Conservation (phyloP, 2,888 invertebrate species). For the Coecobrya sp. region DNA sequence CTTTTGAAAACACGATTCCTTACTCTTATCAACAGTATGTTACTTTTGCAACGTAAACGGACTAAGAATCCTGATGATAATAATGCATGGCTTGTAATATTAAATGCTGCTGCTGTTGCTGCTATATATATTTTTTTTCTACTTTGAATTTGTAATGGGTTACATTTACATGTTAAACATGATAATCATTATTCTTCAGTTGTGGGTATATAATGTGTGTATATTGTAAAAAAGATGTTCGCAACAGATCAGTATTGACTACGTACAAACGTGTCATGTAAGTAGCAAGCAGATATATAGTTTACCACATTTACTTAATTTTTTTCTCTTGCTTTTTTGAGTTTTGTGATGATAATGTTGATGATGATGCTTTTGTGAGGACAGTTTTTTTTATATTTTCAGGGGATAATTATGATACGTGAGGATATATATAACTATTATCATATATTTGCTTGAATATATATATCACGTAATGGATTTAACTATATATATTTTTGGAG, state of each 20-base stretch:
- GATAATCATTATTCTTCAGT: slow-evolving; percentile 20
- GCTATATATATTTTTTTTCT: slow-evolving; percentile 44
- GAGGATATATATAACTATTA: neutral
- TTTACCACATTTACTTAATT: neutral
- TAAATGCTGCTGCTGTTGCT: neutral
- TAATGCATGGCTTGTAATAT: too few species aligned
- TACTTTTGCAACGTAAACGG: slow-evolving; percentile 5
- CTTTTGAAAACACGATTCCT: slow-evolving; percentile 14
- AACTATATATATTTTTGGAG: too few species aligned
- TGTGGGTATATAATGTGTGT: too few species aligned
- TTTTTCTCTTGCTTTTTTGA: neutral
- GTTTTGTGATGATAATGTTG: neutral
- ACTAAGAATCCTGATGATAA: neutral
- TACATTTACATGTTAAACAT: slow-evolving; percentile 65
- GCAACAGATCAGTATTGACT: slow-evolving; percentile 28
- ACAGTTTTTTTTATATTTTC: slow-evolving; percentile 46
- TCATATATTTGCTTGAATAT: neutral
- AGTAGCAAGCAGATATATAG: neutral
- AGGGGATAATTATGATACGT: slow-evolving; percentile 9
- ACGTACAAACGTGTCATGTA: neutral
- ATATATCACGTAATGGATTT: too few species aligned
- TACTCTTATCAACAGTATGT: slow-evolving; percentile 2
- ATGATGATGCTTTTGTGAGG: slow-evolving; percentile 35
- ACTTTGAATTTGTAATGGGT: slow-evolving; percentile 64
- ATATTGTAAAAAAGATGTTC: too few species aligned